phyloP scores from a whole-genome alignment of 2,797 vertebrate species.

The Pseudocheirus occidentalis region DNA sequence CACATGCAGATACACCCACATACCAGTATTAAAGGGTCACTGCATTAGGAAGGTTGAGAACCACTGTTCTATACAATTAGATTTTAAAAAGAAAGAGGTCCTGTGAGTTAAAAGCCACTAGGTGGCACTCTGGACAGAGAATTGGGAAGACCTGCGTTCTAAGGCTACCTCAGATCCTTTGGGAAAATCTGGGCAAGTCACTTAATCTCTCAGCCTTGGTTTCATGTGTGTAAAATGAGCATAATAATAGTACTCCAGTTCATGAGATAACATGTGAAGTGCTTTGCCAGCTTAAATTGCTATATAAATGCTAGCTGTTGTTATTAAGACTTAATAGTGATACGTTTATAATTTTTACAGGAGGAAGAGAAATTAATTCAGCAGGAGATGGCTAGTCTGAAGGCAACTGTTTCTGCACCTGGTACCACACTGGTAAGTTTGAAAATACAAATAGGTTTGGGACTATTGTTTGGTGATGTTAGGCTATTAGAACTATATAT shows the following conservation, averaged over 20 bases:
- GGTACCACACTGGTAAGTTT: conserved; percentile 90
- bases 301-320: not conserved
- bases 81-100: conserved; percentile 1
- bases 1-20: too few species aligned
- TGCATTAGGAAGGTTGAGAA: too few species aligned
- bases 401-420: conserved; percentile 94
- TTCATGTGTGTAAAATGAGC: not conserved
- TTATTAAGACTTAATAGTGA: not conserved
- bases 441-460: not conserved
- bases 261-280: not conserved
- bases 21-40: too few species aligned
- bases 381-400: conserved; percentile 91
- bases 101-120: not conserved
- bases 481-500: not conserved
- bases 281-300: not conserved
- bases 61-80: not conserved
- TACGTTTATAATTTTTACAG: conserved; percentile 80
- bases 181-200: not conserved
- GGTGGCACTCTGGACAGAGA: not conserved
- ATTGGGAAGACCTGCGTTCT: not conserved
- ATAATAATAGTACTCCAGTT: not conserved
- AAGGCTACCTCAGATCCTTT: not conserved
- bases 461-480: not conserved
- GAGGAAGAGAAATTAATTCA: conserved; percentile 98
- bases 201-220: not conserved